A percentile compares a stretch with the other conserved stretches of the same genome.
phyloP scores from a whole-genome alignment of 2,113 vertebrate genomes.

The Mus pahari region DNA sequence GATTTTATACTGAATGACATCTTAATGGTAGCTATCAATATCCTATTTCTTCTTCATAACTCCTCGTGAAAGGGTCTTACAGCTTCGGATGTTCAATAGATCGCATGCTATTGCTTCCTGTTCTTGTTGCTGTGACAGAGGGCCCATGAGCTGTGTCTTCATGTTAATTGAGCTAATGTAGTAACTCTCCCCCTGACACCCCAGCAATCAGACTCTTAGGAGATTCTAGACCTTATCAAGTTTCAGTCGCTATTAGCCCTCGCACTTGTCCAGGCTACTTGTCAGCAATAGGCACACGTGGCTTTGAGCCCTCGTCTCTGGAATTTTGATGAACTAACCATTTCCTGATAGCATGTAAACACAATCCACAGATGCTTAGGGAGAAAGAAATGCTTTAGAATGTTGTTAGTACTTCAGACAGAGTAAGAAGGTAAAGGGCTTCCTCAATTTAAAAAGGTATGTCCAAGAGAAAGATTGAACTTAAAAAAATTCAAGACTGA shows the following conservation, averaged over 20 bases:
- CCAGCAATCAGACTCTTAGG: not conserved
- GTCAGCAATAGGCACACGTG: not conserved
- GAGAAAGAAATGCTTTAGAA: conserved; percentile 78
- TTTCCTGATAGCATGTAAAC: not conserved
- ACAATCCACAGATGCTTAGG: not conserved
- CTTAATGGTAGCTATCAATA: not conserved
- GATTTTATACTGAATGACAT: conserved; percentile 24
- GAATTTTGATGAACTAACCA: not conserved
- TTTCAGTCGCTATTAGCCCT: not conserved
- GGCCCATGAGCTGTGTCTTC: too few species aligned
- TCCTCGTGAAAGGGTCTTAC: not conserved
- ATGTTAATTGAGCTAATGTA: not conserved
- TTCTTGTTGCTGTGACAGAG: not conserved
- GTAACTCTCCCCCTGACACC: not conserved
- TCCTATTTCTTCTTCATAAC: conserved; percentile 33
- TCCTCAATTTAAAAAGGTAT: conserved; percentile 66
- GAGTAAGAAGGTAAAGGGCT: conserved; percentile 72
- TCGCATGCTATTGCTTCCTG: not conserved
- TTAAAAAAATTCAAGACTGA: not conserved
- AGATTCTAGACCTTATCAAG: not conserved
- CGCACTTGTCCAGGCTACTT: not conserved
- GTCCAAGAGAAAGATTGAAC: not conserved
- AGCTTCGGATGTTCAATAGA: not conserved
- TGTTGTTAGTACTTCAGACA: conserved; percentile 74
- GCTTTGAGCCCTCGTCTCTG: not conserved